These are phyloP conservation scores for Eupeodes luniger DNA, from an alignment of 2,888 invertebrate genomes.

Conservation along the genomic window DNA sequence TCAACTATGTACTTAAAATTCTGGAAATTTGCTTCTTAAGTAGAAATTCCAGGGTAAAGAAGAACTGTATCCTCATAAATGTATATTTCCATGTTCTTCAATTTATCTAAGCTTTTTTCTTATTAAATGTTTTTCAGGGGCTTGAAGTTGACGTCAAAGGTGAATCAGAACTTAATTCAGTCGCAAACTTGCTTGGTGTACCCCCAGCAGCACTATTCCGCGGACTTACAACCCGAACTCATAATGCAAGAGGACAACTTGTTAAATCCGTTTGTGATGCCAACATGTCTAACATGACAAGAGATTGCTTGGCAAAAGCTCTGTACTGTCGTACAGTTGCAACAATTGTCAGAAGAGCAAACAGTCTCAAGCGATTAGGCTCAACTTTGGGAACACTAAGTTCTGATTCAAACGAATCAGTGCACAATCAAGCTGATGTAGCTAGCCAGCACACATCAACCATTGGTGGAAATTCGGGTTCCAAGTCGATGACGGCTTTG, in stretches of 20 bases:
- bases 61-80: too few species aligned
- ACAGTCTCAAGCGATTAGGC: conserved; percentile 93
- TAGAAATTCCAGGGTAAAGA: too few species aligned
- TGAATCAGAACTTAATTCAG: conserved; percentile 93
- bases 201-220: conserved; percentile 85
- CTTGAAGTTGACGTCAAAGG: conserved; percentile 91
- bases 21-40: too few species aligned
- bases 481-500: conserved; percentile 95
- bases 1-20: too few species aligned
- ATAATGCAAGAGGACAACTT: conserved; percentile 90
- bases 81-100: too few species aligned
- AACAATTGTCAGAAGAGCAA: conserved; percentile 96
- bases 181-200: conserved; percentile 91
- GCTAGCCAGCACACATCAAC: conserved; percentile 94
- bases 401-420: conserved; percentile 96
- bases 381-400: conserved; percentile 94
- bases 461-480: conserved; percentile 91
- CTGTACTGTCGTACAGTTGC: conserved; percentile 97
- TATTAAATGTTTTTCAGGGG: conserved; percentile 81
- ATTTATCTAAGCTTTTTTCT: not conserved
- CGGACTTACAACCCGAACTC: conserved; percentile 92
- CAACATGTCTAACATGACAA: conserved; percentile 94
- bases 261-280: conserved; percentile 93
- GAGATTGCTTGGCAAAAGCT: conserved; percentile 95
- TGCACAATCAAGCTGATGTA: conserved; percentile 93